phyloP scores from a whole-genome alignment of 2,888 invertebrate genomes.

The Cephus pygmeus region DNA sequence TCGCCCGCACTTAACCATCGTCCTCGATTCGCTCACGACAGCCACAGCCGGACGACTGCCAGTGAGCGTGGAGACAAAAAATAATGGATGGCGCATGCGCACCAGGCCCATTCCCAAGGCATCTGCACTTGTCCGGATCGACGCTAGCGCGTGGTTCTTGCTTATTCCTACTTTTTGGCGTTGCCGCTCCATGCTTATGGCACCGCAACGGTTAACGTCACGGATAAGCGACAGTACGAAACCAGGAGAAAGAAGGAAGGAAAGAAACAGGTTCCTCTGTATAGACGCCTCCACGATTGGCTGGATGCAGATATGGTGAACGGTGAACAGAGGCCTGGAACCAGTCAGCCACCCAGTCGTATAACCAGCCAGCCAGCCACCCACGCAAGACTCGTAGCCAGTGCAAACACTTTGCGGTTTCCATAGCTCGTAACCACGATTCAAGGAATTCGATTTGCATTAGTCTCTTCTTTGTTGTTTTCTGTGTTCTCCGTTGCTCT shows the following conservation, averaged over 20 bases:
- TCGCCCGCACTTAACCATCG: slow-evolving; percentile 25
- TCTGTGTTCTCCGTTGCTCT: background rate
- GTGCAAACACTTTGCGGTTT: slow-evolving; percentile 41
- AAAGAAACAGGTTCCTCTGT: background rate
- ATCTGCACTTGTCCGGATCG: slow-evolving; percentile 24
- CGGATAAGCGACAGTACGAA: background rate
- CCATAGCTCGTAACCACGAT: slow-evolving; percentile 35
- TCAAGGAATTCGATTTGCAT: background rate
- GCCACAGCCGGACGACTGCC: slow-evolving; percentile 24
- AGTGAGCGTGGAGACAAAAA: slow-evolving; percentile 11
- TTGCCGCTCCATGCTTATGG: background rate
- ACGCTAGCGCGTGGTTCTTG: background rate
- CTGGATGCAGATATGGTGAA: background rate
- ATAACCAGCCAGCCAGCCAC: slow-evolving; percentile 21
- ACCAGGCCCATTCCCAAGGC: slow-evolving; percentile 30
- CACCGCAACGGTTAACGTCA: background rate
- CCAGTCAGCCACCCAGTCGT: background rate
- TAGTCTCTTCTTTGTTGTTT: background rate
- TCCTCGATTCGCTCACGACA: slow-evolving; percentile 14
- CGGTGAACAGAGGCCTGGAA: background rate
- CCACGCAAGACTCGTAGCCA: slow-evolving; percentile 31
- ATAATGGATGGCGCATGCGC: slow-evolving; percentile 17
- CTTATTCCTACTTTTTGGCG: background rate
- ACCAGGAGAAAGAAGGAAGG: background rate
- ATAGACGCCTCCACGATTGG: background rate